phyloP scores from a whole-genome alignment of 2,797 vertebrate species.

The Liparis tanakae region DNA sequence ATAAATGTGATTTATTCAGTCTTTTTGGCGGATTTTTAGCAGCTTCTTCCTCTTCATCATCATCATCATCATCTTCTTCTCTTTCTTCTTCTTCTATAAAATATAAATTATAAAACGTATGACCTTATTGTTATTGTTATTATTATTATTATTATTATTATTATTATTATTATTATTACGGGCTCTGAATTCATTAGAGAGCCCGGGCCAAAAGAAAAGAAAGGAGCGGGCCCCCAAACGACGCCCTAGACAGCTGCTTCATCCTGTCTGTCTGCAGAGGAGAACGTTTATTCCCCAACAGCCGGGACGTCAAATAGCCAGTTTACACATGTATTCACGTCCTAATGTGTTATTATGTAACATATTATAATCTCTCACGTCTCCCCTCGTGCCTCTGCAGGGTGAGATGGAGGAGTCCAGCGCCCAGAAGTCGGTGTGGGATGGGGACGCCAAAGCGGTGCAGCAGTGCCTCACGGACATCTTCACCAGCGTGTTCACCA shows the following conservation, averaged over 20 bases:
- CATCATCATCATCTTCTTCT: background rate
- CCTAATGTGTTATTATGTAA: too few species aligned
- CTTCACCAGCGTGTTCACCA: slow-evolving; percentile 97
- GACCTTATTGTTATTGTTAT: too few species aligned
- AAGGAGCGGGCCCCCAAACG: slow-evolving; percentile 39
- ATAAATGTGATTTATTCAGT: background rate
- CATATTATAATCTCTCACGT: too few species aligned
- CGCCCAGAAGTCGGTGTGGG: slow-evolving; percentile 90
- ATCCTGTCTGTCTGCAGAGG: slow-evolving; percentile 47
- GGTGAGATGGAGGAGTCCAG: slow-evolving; percentile 89
- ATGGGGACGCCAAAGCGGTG: slow-evolving; percentile 94
- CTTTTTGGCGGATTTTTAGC: background rate
- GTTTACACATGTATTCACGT: too few species aligned
- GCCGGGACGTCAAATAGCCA: slow-evolving; percentile 5
- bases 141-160: too few species aligned
- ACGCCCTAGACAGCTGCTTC: slow-evolving; percentile 66
- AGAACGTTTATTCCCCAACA: slow-evolving; percentile 54
- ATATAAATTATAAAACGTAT: background rate
- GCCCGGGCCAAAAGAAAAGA: slow-evolving; percentile 19
- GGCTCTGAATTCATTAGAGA: slow-evolving; percentile 67
- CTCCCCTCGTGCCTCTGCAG: slow-evolving; percentile 18
- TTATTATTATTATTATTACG: background rate
- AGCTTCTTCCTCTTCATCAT: background rate
- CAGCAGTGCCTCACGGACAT: slow-evolving; percentile 98
- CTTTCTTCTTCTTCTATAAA: background rate